A percentile compares a stretch with the other conserved stretches of the same genome.
These are phyloP conservation scores for Cinclus mexicanus DNA, from an alignment of 2,113 vertebrate species.

Conservation along the genomic window DNA sequence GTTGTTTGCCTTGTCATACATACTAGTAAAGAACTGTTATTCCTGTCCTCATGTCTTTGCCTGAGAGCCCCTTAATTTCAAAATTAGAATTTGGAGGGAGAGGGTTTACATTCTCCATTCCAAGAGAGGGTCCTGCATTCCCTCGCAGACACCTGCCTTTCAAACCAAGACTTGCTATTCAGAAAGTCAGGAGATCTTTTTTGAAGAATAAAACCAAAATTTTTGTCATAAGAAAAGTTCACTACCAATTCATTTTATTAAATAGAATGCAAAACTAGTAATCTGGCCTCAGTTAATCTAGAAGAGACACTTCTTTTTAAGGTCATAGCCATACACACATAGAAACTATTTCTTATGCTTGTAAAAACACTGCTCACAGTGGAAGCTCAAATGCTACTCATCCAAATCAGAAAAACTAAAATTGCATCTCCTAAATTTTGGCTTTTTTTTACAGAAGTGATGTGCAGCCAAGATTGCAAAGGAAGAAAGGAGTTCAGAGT, in stretches of 20 bases:
- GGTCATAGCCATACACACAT: not conserved
- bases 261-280: not conserved
- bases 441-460: not conserved
- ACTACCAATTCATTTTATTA: not conserved
- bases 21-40: too few relatives aligned
- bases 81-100: too few relatives aligned
- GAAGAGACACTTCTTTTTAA: not conserved
- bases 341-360: not conserved
- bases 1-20: too few relatives aligned
- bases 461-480: not conserved
- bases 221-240: not conserved
- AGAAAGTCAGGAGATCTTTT: not conserved
- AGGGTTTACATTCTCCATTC: too few relatives aligned
- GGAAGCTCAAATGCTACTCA: not conserved
- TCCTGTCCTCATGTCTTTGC: too few relatives aligned
- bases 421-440: not conserved
- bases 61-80: too few relatives aligned
- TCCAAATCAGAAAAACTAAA: not conserved
- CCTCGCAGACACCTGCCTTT: too few relatives aligned
- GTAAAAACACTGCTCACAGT: not conserved
- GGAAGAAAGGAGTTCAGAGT: not conserved
- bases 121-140: too few relatives aligned
- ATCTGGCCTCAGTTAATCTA: accelerated
- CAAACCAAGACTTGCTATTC: not conserved
- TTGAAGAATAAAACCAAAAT: not conserved